Percentiles rank a stretch among this genome's conserved stretches.
These are phyloP conservation scores for Melinopterus prodromus DNA, from an alignment of 2,888 invertebrate genomes.

Conservation along the genomic window DNA sequence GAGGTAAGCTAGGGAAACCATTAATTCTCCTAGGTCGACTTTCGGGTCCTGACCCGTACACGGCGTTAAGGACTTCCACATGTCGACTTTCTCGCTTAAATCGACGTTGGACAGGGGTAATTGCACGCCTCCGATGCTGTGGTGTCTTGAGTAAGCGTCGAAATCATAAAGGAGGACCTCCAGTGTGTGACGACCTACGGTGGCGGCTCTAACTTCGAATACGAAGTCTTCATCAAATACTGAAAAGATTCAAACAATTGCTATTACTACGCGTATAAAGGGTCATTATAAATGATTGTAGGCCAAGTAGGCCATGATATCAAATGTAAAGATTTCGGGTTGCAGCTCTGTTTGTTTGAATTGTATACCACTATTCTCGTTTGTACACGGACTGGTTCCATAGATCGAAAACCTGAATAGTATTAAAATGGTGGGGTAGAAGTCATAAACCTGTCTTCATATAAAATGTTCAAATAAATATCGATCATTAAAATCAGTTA, in stretches of 20 bases:
- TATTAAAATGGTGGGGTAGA: too few species aligned
- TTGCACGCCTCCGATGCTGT: slow-evolving; percentile 69
- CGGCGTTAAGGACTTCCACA: slow-evolving; percentile 67
- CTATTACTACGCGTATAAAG: neutral
- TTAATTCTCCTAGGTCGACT: slow-evolving; percentile 64
- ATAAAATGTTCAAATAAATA: too few species aligned
- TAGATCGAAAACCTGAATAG: too few species aligned
- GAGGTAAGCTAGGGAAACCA: slow-evolving; percentile 66
- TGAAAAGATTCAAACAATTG: slow-evolving; percentile 46
- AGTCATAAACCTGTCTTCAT: too few species aligned
- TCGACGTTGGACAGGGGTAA: slow-evolving; percentile 66
- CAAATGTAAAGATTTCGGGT: too few species aligned
- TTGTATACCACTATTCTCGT: too few species aligned
- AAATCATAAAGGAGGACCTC: slow-evolving; percentile 72
- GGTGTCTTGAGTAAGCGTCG: slow-evolving; percentile 71
- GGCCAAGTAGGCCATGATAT: too few species aligned
- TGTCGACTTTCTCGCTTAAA: slow-evolving; percentile 64
- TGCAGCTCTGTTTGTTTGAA: too few species aligned
- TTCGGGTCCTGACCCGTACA: slow-evolving; percentile 62
- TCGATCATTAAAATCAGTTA: too few species aligned
- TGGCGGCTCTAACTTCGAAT: slow-evolving; percentile 68
- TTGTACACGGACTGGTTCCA: too few species aligned
- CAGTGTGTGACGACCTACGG: slow-evolving; percentile 64
- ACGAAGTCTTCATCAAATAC: slow-evolving; percentile 75
- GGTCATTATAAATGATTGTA: too few species aligned